Percentiles rank a stretch among this genome's conserved stretches.
phyloP scores from a whole-genome alignment of 2,113 vertebrate species.

The crab-eating macaque (Macaca fascicularis) region T2T-MFA8v1.1 NC_088395.1:136621001-136621500 shows the following conservation, averaged over 20 bases:
- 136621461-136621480: conserved; percentile 57
- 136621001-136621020: conserved; percentile 36
- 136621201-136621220: conserved; percentile 40
- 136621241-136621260: conserved; percentile 33
- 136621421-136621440: conserved; percentile 59
- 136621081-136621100: conserved; percentile 1
- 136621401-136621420: conserved; percentile 50
- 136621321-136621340: conserved; percentile 44
- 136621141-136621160: conserved; percentile 23
- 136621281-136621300: neutral
- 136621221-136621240: conserved; percentile 23
- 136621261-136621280: neutral
- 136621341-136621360: conserved; percentile 40
- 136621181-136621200: neutral
- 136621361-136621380: conserved; percentile 51
- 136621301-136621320: conserved; percentile 52
- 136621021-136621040: neutral
- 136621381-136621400: conserved; percentile 56
- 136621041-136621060: conserved; percentile 23
- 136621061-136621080: conserved; percentile 37
- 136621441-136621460: conserved; percentile 56
- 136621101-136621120: neutral
- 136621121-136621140: neutral
- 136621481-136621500: conserved; percentile 50
- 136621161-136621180: conserved; percentile 43